Evolutionary conservation across 2,888 invertebrate genomes (phyloP).

Genomic region (Plagiodera versicolora): DNA sequence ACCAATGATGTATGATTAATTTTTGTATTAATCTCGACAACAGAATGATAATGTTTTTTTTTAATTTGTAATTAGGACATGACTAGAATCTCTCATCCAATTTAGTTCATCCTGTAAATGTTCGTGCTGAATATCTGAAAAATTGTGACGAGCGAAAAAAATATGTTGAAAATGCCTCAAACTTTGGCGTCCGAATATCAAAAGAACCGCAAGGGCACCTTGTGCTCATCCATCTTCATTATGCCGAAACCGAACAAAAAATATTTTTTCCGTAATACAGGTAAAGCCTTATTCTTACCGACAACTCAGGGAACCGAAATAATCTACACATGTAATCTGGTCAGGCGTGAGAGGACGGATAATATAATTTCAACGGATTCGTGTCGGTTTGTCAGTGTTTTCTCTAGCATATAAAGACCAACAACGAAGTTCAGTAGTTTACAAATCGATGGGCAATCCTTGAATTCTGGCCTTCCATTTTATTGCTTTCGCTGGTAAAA

Average conservation of each 20-base stretch:
- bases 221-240: neutral
- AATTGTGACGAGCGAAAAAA: neutral
- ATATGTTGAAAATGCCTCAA: neutral
- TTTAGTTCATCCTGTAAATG: too few relatives aligned
- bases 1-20: too few relatives aligned
- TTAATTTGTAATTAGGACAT: too few relatives aligned
- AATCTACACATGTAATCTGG: slow-evolving; percentile 49
- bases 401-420: slow-evolving; percentile 13
- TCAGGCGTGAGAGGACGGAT: slow-evolving; percentile 39
- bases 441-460: too few relatives aligned
- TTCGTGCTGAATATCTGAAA: slow-evolving; percentile 1
- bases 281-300: slow-evolving; percentile 37
- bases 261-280: slow-evolving; percentile 19
- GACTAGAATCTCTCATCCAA: too few relatives aligned
- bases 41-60: too few relatives aligned
- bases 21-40: too few relatives aligned
- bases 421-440: slow-evolving; percentile 17
- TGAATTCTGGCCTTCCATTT: too few relatives aligned
- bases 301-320: slow-evolving; percentile 44
- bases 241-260: slow-evolving; percentile 8
- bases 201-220: neutral
- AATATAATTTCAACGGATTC: slow-evolving; percentile 32
- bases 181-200: neutral
- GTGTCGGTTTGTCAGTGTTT: slow-evolving; percentile 26
- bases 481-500: too few relatives aligned